phyloP scores from a whole-genome alignment of 2,113 vertebrate genomes.

The Pan paniscus region DNA sequence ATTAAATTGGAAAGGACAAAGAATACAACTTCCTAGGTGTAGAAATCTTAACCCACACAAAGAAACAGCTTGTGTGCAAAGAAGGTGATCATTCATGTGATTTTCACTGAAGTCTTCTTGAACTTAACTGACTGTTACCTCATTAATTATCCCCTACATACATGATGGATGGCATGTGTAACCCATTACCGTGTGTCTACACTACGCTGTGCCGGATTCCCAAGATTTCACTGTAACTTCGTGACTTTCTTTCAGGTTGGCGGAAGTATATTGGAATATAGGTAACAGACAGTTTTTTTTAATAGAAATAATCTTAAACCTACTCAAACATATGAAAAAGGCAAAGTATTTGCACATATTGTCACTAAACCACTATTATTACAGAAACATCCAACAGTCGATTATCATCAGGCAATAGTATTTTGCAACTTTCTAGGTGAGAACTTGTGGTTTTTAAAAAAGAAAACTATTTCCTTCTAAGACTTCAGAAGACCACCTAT shows the following conservation, averaged over 20 bases:
- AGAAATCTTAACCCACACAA: slow-evolving; percentile 13
- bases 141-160: slow-evolving; percentile 23
- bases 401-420: background rate
- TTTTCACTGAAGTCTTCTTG: slow-evolving; percentile 23
- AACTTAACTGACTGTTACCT: background rate
- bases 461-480: background rate
- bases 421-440: background rate
- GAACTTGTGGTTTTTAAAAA: background rate
- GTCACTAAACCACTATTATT: background rate
- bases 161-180: slow-evolving; percentile 26
- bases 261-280: background rate
- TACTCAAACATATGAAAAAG: background rate
- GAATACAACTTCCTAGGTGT: background rate
- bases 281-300: background rate
- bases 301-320: background rate
- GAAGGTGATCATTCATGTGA: slow-evolving; percentile 20
- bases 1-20: background rate
- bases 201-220: background rate
- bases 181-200: background rate
- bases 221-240: background rate
- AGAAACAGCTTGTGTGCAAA: background rate
- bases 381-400: background rate
- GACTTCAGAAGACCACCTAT: background rate
- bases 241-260: background rate
- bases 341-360: background rate